These are phyloP conservation scores for Amiota mariae DNA, from an alignment of 2,888 invertebrate genomes.

Conservation along the genomic window DNA sequence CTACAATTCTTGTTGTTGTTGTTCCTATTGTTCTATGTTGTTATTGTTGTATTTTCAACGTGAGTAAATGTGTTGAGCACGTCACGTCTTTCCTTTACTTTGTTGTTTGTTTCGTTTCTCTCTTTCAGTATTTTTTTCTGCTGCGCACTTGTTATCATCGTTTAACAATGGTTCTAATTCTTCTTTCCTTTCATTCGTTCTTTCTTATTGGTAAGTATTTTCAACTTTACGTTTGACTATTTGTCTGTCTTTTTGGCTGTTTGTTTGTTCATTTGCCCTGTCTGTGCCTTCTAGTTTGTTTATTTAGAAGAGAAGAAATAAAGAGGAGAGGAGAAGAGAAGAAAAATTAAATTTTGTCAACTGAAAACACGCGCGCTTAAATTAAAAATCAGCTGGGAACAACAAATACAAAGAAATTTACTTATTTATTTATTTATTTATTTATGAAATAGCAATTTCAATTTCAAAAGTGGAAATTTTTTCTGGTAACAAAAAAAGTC, in stretches of 20 bases:
- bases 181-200: not conserved
- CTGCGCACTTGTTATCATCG: conserved; percentile 2
- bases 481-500: conserved; percentile 41
- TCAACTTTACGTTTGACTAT: not conserved
- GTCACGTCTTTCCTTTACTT: not conserved
- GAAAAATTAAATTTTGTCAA: conserved; percentile 1
- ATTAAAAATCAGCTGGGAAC: conserved; percentile 54
- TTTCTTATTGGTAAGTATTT: not conserved
- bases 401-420: not conserved
- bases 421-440: not conserved
- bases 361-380: conserved; percentile 18
- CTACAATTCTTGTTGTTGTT: conserved; percentile 22
- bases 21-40: not conserved
- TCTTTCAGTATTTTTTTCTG: not conserved
- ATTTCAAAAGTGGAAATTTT: conserved; percentile 41
- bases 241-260: not conserved
- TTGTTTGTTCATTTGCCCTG: too few relatives aligned
- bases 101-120: not conserved
- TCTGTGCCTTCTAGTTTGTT: not conserved
- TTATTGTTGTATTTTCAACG: conserved; percentile 24
- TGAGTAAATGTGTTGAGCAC: conserved; percentile 31
- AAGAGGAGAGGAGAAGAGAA: not conserved
- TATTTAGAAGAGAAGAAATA: conserved; percentile 14
- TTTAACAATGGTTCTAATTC: not conserved
- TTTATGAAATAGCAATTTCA: not conserved